Conservation (phyloP, 2,888 invertebrate genomes). For the Lasioglossum calceatum region DNA sequence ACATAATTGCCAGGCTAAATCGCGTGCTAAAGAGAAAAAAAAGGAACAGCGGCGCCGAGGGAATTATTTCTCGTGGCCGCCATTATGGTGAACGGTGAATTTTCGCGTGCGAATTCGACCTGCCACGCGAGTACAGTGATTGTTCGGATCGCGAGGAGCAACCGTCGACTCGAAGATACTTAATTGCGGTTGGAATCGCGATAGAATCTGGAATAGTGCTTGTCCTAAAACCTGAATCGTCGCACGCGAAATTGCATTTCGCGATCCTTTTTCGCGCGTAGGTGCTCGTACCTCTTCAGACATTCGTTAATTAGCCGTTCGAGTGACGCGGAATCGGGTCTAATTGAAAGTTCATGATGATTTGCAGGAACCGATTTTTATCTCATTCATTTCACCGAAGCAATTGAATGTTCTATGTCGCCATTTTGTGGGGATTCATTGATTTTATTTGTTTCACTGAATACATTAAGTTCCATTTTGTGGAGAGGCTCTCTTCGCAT, state of each 20-base stretch:
- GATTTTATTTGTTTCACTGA: not conserved
- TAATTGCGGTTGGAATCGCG: not conserved
- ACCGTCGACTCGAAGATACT: not conserved
- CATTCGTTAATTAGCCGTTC: not conserved
- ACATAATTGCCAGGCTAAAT: constrained; percentile 18
- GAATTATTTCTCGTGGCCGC: constrained; percentile 7
- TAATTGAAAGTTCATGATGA: not conserved
- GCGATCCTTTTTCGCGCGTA: not conserved
- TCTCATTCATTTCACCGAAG: too few species aligned
- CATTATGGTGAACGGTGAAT: constrained; percentile 20
- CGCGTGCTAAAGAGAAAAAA: not conserved
- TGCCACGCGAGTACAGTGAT: not conserved
- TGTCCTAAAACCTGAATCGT: not conserved
- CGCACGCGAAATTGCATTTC: not conserved
- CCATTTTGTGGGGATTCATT: not conserved
- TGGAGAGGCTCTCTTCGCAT: not conserved
- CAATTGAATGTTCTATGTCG: too few species aligned
- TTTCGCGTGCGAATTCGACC: constrained; percentile 5
- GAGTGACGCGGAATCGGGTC: not conserved
- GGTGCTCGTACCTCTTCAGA: not conserved
- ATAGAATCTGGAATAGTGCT: not conserved
- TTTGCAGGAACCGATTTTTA: not conserved
- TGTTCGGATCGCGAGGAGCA: not conserved
- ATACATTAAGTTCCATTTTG: not conserved
- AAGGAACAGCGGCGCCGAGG: not conserved